Evolutionary conservation across 2,888 invertebrate species (phyloP).

Genomic region (Coremacera marginata): DNA sequence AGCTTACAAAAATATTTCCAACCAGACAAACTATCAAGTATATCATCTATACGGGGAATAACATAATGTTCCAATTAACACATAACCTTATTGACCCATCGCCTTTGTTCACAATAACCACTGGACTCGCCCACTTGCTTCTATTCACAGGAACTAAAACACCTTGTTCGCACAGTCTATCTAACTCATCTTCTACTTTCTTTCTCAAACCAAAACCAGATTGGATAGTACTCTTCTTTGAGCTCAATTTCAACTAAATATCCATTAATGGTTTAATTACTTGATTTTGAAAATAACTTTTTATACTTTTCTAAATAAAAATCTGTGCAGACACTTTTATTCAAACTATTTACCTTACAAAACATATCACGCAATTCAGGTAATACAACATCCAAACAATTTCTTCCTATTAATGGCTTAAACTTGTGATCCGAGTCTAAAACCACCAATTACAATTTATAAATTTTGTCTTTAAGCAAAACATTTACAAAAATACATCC

Average conservation of each 20-base stretch:
- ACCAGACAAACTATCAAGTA: not conserved
- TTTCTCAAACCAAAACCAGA: constrained; percentile 11
- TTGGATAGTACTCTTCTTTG: not conserved
- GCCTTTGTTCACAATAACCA: constrained; percentile 34
- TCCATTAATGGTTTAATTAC: not conserved
- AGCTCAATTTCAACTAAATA: not conserved
- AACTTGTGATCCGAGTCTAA: constrained; percentile 9
- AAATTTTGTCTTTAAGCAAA: too few relatives aligned
- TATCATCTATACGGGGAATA: constrained; percentile 28
- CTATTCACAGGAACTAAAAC: constrained; percentile 11
- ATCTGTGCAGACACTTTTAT: not conserved
- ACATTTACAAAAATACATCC: not conserved
- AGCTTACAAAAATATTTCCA: constrained; percentile 35
- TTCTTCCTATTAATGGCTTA: constrained; percentile 16
- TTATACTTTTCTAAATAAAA: constrained; percentile 11
- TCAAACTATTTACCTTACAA: not conserved
- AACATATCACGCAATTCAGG: not conserved
- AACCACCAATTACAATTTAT: not conserved
- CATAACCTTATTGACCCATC: constrained; percentile 35
- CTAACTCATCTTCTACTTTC: constrained; percentile 9
- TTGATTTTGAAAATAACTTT: constrained; percentile 13
- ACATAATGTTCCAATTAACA: constrained; percentile 30
- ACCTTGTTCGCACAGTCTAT: not conserved
- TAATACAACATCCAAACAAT: constrained; percentile 16
- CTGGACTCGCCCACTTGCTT: constrained; percentile 27